Percentiles rank a stretch among this genome's conserved stretches.
phyloP scores from a whole-genome alignment of 2,888 invertebrate species.

The Pseudococcus viburni region DNA sequence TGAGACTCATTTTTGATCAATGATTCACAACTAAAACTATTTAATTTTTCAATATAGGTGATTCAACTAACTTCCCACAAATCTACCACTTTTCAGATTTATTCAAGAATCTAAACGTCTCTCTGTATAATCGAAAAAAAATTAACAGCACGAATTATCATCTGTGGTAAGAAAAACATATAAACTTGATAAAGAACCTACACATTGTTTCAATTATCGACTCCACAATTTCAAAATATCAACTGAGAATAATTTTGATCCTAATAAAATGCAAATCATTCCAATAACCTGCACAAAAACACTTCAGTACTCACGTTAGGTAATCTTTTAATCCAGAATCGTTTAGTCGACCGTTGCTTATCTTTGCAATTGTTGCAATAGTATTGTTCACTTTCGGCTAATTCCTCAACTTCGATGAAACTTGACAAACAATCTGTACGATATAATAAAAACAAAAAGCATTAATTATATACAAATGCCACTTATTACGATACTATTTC shows the following conservation, averaged over 20 bases:
- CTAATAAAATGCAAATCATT: neutral
- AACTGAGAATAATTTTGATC: neutral
- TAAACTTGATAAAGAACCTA: too few relatives aligned
- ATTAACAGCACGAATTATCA: too few relatives aligned
- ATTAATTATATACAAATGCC: neutral
- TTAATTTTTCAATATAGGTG: too few relatives aligned
- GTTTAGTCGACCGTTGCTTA: conserved; percentile 87
- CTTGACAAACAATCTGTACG: conserved; percentile 78
- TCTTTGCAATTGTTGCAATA: conserved; percentile 86
- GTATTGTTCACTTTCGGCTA: conserved; percentile 86
- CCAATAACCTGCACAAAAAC: neutral
- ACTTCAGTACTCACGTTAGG: conserved; percentile 79
- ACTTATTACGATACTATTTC: neutral
- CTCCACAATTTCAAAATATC: too few relatives aligned
- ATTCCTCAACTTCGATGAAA: conserved; percentile 85
- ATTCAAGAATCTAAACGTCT: too few relatives aligned
- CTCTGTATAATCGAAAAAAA: too few relatives aligned
- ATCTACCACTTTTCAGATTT: too few relatives aligned
- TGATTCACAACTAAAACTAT: too few relatives aligned
- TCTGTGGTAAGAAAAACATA: too few relatives aligned
- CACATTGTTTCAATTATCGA: too few relatives aligned
- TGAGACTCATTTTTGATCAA: too few relatives aligned
- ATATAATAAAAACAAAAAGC: neutral
- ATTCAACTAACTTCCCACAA: too few relatives aligned
- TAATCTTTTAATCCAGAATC: conserved; percentile 85